Conservation (phyloP, 2,888 invertebrate species). For the Tribolium freemani region DNA sequence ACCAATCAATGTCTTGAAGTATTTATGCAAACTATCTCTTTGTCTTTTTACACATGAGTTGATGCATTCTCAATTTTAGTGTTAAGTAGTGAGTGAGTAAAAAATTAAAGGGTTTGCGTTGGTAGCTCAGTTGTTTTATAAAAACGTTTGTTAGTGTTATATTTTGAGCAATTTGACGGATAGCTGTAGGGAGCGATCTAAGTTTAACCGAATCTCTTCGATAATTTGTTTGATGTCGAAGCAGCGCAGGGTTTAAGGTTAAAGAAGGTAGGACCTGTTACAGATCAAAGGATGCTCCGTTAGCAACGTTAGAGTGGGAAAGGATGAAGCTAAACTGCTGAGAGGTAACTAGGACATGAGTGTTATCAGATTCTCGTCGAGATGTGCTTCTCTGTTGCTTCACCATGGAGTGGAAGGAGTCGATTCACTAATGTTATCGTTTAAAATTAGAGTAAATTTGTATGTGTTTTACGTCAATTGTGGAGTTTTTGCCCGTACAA, state of each 20-base stretch:
- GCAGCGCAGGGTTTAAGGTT: constrained; percentile 45
- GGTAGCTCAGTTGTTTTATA: neutral
- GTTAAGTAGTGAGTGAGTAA: too few relatives aligned
- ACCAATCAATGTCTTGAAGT: too few relatives aligned
- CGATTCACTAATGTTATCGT: constrained; percentile 8
- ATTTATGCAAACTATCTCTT: too few relatives aligned
- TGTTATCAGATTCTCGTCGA: constrained; percentile 46
- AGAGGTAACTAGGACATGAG: constrained; percentile 47
- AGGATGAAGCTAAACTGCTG: constrained; percentile 46
- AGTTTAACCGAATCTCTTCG: constrained; percentile 44
- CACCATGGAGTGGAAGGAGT: constrained; percentile 16
- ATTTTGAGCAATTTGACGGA: constrained; percentile 29
- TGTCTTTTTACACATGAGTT: too few relatives aligned
- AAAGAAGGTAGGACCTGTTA: constrained; percentile 45
- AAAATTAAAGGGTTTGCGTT: neutral
- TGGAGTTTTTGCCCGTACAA: neutral
- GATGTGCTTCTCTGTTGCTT: constrained; percentile 31
- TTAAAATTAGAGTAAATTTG: constrained; percentile 12
- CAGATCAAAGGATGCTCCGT: constrained; percentile 48
- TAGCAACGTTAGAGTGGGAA: constrained; percentile 45
- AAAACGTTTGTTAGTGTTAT: constrained; percentile 9
- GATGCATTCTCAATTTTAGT: too few relatives aligned
- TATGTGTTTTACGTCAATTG: constrained; percentile 3
- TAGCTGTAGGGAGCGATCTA: constrained; percentile 34
- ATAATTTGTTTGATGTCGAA: constrained; percentile 48